Conservation (phyloP, 2,797 vertebrate genomes). For the Pitangus sulphuratus region DNA sequence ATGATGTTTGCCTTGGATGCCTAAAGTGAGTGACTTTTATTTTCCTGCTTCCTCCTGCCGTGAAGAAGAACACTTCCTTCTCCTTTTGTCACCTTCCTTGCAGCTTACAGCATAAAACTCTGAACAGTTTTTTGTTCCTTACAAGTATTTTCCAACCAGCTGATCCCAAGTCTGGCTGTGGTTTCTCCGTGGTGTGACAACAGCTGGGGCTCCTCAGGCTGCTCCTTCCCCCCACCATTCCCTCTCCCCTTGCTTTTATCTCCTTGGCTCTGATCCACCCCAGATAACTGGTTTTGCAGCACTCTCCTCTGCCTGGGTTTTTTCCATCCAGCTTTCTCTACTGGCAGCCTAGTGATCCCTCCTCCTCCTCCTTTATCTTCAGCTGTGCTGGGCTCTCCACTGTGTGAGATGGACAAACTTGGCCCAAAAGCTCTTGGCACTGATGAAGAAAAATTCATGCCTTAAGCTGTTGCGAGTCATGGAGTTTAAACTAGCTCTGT, state of each 20-base stretch:
- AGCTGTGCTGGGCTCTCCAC: not conserved
- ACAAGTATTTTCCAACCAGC: not conserved
- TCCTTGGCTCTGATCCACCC: conserved; percentile 15
- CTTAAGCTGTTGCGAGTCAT: fast-evolving
- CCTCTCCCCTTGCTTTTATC: not conserved
- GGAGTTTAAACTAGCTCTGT: not conserved
- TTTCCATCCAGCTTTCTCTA: not conserved
- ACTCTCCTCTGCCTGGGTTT: not conserved
- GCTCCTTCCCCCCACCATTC: not conserved
- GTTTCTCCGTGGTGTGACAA: not conserved
- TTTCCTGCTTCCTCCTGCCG: not conserved
- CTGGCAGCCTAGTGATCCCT: not conserved
- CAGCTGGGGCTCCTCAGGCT: not conserved
- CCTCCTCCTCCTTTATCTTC: not conserved
- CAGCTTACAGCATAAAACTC: fast-evolving
- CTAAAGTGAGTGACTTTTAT: not conserved
- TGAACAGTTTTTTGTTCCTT: not conserved
- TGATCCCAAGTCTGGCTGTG: not conserved
- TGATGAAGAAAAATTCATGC: not conserved
- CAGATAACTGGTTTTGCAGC: conserved; percentile 33
- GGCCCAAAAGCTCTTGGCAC: not conserved
- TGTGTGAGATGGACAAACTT: not conserved
- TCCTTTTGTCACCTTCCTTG: not conserved
- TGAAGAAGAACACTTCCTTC: not conserved
- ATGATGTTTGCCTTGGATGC: not conserved